These are phyloP conservation scores for Bujurquina vittata DNA, from an alignment of 2,113 vertebrate genomes.

Conservation along the genomic window DNA sequence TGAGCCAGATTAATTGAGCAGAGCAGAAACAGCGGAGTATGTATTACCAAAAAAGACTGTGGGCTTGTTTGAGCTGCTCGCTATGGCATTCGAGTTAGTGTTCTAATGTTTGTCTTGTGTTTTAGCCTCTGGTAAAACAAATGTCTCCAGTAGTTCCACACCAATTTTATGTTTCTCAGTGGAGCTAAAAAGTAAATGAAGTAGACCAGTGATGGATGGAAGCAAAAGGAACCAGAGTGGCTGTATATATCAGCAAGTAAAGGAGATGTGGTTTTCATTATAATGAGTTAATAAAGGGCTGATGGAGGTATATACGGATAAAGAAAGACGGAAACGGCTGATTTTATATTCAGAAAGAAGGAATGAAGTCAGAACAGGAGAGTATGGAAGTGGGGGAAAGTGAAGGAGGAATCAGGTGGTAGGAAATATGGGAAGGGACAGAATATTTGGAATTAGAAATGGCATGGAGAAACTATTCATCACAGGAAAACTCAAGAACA, in stretches of 20 bases:
- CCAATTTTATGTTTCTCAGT: slow-evolving; percentile 3
- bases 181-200: slow-evolving; percentile 12
- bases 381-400: not conserved
- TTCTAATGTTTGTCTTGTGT: slow-evolving; percentile 53
- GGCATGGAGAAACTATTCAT: not conserved
- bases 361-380: not conserved
- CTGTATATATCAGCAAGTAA: not conserved
- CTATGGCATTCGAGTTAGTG: slow-evolving; percentile 39
- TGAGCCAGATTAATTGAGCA: slow-evolving; percentile 71
- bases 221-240: not conserved
- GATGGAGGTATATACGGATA: slow-evolving; percentile 17
- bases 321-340: not conserved
- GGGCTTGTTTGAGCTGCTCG: slow-evolving; percentile 43
- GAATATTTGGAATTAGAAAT: not conserved
- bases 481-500: not conserved
- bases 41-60: slow-evolving; percentile 50
- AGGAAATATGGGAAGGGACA: not conserved
- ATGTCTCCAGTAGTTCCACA: slow-evolving; percentile 49
- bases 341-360: not conserved
- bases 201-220: slow-evolving; percentile 2
- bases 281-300: slow-evolving; percentile 21
- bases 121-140: slow-evolving; percentile 58
- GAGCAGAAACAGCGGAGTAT: slow-evolving; percentile 36
- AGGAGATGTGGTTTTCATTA: slow-evolving; percentile 29
- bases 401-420: not conserved